Evolutionary conservation across 2,888 invertebrate species (phyloP).

Genomic region (Deilephila elpenor): DNA sequence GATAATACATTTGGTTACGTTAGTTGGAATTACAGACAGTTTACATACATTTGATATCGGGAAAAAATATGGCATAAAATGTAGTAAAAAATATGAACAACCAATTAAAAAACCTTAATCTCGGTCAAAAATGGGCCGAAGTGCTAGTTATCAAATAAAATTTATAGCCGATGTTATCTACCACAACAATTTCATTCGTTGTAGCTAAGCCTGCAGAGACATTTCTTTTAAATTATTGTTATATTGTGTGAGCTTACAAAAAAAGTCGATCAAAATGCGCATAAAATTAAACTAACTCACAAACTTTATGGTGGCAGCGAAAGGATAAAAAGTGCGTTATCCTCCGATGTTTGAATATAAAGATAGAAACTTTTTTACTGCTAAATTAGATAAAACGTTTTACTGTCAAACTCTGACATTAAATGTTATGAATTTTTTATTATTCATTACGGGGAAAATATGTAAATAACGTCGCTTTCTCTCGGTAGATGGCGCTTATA

Average conservation of each 20-base stretch:
- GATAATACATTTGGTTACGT: too few relatives aligned
- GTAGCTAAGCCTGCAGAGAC: not conserved
- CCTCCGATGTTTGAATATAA: constrained; percentile 12
- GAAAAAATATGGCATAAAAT: too few relatives aligned
- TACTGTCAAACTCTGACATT: constrained; percentile 13
- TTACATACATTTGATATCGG: too few relatives aligned
- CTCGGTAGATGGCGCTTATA: constrained; percentile 9
- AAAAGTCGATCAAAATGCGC: constrained; percentile 10
- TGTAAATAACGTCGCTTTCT: constrained; percentile 16
- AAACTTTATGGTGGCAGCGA: not conserved
- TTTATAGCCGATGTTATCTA: not conserved
- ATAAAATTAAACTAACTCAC: constrained; percentile 21
- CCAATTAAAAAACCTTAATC: too few relatives aligned
- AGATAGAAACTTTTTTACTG: constrained; percentile 8
- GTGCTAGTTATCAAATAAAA: not conserved
- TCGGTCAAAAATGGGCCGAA: too few relatives aligned
- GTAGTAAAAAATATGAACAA: too few relatives aligned
- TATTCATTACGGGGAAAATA: constrained; percentile 20
- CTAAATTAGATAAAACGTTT: constrained; percentile 23
- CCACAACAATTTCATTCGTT: not conserved
- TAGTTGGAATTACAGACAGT: too few relatives aligned
- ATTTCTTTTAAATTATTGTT: not conserved
- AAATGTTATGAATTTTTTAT: constrained; percentile 27
- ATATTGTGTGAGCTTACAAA: constrained; percentile 5
- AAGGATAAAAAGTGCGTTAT: constrained; percentile 20